Evolutionary conservation across 2,113 vertebrate species (phyloP).

Genomic region (Saimiri boliviensis): DNA sequence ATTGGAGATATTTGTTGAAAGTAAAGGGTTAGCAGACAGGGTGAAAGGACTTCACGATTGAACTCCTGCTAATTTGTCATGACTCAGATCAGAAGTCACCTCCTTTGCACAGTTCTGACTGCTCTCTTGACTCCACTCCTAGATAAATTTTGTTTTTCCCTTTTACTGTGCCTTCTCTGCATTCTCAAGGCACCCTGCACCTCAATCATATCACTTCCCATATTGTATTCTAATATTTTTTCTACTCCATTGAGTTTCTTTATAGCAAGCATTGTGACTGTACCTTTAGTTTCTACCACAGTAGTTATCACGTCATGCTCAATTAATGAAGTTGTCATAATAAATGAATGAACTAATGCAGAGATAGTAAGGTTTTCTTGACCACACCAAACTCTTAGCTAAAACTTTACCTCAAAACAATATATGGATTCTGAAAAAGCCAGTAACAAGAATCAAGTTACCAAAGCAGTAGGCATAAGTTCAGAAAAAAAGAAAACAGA

Average conservation of each 20-base stretch:
- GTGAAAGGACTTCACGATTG: neutral
- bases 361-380: neutral
- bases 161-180: neutral
- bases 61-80: neutral
- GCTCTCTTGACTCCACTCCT: neutral
- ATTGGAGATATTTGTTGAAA: neutral
- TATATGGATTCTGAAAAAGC: neutral
- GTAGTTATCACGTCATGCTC: neutral
- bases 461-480: neutral
- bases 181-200: fast-evolving
- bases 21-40: neutral
- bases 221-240: neutral
- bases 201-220: neutral
- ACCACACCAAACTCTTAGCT: neutral
- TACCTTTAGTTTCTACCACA: neutral
- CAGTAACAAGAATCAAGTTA: neutral
- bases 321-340: neutral
- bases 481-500: neutral
- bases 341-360: neutral
- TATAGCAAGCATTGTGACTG: neutral
- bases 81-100: neutral
- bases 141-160: neutral
- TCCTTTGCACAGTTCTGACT: neutral
- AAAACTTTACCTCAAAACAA: neutral
- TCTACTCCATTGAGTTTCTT: neutral